Base-by-base conservation (phyloP, 2,888 invertebrate species). In the Troilus luridus region DNA sequence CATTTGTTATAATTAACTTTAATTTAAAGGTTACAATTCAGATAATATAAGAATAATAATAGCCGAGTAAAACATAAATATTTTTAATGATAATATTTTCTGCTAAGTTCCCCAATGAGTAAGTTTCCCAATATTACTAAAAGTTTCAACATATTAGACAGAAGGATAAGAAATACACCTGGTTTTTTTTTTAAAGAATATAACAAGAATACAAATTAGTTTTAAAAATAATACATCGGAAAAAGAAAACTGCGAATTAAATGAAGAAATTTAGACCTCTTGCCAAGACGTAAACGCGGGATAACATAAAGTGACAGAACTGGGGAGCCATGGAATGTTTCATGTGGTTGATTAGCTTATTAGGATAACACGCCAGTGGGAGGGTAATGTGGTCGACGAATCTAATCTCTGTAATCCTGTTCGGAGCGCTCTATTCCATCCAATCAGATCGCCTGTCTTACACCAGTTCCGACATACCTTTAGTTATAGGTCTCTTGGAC, bases 261-360 rank as follows among this genome's bases (percentile, higher is more conserved):
- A 64, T 64, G n/a, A 67, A 67, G 12, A 67, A 12, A 12, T 67
- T 27, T 14, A 14, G 24, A 27, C 24, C 2, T 14, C 67, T 14
- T 21, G 12, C 54, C 41, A 81, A 81, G 21, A 81, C 81, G 81
- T 56, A 81, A 54, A 54, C 3, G 54, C 21, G 21, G 21, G 19
- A 54, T 81, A 54, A 56, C 81, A 54, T 81, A 54, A 81, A 81
- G 81, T 81, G 81, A 54, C 81, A 81, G 41, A 54, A 10, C 41
- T 6, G 14, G 41, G 54, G 81, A 54, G 81, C 21, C 81, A 81
- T 81, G 81, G 81, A 81, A 81, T 41, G 81, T 81, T 81, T 81
- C 81, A 81, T 81, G 81, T 56, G 21, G 81, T 41, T 81, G 81
- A 81, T 81, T 56, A 81, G 54, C 81, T 54, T 54, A 81, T 81